phyloP scores from a whole-genome alignment of 1,140 invertebrate genomes.

The Saccostrea glomerata region DNA sequence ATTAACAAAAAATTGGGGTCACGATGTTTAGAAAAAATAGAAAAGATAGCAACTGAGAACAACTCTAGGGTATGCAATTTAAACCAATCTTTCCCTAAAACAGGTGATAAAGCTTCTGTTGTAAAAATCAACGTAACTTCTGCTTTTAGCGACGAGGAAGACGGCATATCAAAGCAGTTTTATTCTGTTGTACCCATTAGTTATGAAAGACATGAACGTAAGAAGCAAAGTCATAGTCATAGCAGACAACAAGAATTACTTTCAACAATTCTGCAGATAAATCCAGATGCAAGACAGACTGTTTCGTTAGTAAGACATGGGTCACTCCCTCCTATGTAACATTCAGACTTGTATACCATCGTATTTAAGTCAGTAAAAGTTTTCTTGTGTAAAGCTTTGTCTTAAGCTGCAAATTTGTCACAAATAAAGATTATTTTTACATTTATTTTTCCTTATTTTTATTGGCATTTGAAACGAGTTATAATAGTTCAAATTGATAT shows the following conservation, averaged over 20 bases:
- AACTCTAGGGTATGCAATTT: not conserved
- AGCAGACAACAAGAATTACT: not conserved
- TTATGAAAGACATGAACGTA: not conserved
- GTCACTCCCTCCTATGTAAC: not conserved
- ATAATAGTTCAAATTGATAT: not conserved
- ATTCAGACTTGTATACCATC: not conserved
- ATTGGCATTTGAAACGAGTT: too few relatives aligned
- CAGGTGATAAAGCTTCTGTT: not conserved
- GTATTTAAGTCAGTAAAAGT: not conserved
- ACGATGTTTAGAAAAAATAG: not conserved
- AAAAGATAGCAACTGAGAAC: not conserved
- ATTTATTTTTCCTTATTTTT: too few relatives aligned
- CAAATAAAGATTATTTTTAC: not conserved
- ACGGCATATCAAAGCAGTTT: not conserved
- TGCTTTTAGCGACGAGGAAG: not conserved
- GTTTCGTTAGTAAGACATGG: not conserved
- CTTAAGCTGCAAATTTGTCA: not conserved
- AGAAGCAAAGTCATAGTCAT: not conserved
- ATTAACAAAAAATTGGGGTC: not conserved
- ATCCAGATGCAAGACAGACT: conserved; percentile 1
- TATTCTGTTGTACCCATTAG: not conserved
- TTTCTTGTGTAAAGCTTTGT: not conserved
- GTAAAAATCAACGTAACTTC: not conserved
- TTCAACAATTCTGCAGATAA: not conserved
- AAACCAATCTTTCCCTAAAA: not conserved